Percentiles rank a stretch among this genome's conserved stretches.
These are phyloP conservation scores for Phrynocephalus forsythii DNA, from an alignment of 2,797 vertebrate genomes.

Conservation along the genomic window DNA sequence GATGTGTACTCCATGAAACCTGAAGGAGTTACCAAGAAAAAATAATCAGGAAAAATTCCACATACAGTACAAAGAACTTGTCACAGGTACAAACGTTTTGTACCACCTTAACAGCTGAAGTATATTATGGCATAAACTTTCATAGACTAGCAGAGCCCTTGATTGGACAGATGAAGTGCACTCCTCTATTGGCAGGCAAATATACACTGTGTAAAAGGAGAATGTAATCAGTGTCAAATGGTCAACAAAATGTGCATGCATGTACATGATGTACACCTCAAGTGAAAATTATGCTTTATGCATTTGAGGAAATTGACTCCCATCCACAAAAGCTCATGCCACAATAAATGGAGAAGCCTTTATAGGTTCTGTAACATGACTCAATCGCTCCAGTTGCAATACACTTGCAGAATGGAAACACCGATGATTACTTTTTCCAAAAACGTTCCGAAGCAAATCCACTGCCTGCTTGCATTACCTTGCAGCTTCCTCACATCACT, in stretches of 20 bases:
- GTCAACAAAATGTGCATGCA: neutral
- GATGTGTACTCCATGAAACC: slow-evolving; percentile 92
- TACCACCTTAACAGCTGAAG: neutral
- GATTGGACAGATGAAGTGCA: neutral
- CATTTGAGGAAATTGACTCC: neutral
- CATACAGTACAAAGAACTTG: neutral
- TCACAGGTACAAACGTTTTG: neutral
- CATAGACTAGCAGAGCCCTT: neutral
- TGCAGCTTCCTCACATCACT: neutral
- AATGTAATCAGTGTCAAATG: neutral
- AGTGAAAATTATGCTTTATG: neutral
- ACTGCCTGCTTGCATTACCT: neutral
- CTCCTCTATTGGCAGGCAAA: neutral
- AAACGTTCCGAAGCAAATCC: neutral
- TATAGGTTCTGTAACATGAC: neutral
- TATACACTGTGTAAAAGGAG: no score
- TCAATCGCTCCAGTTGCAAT: neutral
- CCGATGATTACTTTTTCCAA: neutral
- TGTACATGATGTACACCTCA: neutral
- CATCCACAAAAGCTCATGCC: neutral
- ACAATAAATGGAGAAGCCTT: neutral
- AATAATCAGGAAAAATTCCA: slow-evolving; percentile 15
- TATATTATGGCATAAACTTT: neutral
- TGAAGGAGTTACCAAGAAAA: slow-evolving; percentile 59
- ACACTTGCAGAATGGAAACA: neutral